phyloP scores from a whole-genome alignment of 1,140 invertebrate species.

The Cydia pomonella region DNA sequence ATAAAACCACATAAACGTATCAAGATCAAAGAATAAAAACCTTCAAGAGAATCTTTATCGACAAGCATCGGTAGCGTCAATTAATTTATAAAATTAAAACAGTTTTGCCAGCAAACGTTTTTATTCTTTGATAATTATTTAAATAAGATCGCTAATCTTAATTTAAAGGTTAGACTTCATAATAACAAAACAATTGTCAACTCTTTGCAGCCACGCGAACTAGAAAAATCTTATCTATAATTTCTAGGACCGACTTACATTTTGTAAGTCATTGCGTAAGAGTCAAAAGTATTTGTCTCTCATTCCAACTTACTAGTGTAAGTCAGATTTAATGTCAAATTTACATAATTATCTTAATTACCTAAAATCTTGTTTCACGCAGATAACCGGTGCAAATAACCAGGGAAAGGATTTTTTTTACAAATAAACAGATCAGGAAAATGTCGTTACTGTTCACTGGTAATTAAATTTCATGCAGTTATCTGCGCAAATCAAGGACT shows the following conservation, averaged over 20 bases:
- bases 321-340: slow-evolving; percentile 3
- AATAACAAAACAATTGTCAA: background rate
- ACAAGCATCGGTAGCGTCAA: background rate
- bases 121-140: background rate
- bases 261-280: background rate
- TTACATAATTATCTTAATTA: background rate
- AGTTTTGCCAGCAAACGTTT: no score
- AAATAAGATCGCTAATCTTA: background rate
- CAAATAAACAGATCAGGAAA: background rate
- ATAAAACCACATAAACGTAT: slow-evolving; percentile 18
- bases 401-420: background rate
- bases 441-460: background rate
- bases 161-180: background rate
- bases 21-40: slow-evolving; percentile 1
- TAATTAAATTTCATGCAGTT: background rate
- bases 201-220: background rate
- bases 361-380: slow-evolving; percentile 5
- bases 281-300: background rate
- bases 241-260: background rate
- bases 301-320: background rate
- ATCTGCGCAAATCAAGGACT: background rate
- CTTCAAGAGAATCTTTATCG: background rate
- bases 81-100: no score
- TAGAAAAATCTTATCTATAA: slow-evolving; percentile 2
- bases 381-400: background rate